A percentile compares a stretch with the other conserved stretches of the same genome.
Conservation (phyloP, 2,113 vertebrate species). For the Galemys pyrenaicus region DNA sequence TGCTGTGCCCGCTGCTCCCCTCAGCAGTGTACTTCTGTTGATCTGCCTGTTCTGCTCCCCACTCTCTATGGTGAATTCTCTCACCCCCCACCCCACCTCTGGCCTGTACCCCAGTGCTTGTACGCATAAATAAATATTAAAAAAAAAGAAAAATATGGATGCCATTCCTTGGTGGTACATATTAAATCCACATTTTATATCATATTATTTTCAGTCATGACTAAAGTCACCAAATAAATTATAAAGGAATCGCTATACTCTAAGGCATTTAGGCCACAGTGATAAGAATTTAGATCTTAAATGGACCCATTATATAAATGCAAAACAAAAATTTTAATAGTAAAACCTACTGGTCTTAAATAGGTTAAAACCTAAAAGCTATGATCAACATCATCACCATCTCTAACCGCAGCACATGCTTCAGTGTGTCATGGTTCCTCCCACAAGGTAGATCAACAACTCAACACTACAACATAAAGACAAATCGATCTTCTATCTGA, state of each 20-base stretch:
- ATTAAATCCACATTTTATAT: not conserved
- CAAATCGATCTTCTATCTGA: not conserved
- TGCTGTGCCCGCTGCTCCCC: too few relatives aligned
- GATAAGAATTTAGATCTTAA: not conserved
- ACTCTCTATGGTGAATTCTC: too few relatives aligned
- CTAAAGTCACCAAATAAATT: conserved; percentile 22
- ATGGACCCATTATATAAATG: not conserved
- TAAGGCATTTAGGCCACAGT: not conserved
- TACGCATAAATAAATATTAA: too few relatives aligned
- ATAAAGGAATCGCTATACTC: not conserved
- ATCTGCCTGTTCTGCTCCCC: too few relatives aligned
- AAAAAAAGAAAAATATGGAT: not conserved
- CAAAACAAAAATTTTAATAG: conserved; percentile 21
- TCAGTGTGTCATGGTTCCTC: not conserved
- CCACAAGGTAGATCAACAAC: not conserved
- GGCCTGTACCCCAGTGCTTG: too few relatives aligned
- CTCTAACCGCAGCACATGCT: not conserved
- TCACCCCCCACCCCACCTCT: too few relatives aligned
- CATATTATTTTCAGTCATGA: not conserved
- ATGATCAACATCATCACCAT: not conserved
- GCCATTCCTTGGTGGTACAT: not conserved
- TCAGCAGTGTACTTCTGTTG: too few relatives aligned
- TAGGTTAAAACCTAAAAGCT: too few relatives aligned
- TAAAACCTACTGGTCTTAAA: not conserved
- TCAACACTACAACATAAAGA: not conserved